Base-by-base conservation (phyloP, 2,888 invertebrate species). In the Neoscelio sp. region DNA sequence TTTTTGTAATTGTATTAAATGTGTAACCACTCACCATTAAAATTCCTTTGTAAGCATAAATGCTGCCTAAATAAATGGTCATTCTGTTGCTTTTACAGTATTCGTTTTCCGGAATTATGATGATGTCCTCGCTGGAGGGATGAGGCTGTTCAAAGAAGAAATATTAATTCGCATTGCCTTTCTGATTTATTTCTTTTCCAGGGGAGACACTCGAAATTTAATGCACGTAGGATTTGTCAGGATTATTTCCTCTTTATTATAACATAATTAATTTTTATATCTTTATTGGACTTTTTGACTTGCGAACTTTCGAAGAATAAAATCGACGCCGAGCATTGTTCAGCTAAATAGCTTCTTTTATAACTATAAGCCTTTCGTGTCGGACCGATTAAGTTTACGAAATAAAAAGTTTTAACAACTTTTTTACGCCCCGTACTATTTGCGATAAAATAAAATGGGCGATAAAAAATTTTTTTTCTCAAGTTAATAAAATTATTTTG, bases 11-110 rank as follows among this genome's bases (percentile, higher is more conserved):
- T 62, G 33, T 17, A 18, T 46, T 50, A 38, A 44, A 62, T 62
- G 48, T 40, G 48, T 30, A 28, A 40, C 5, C 48, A 88, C 92
- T 92, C 91, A 99, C 99, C 96, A 99, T 94, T 23, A 99, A 92
- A 46, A 99, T 92, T 75, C 99, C 99, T 91, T 99, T 99, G 90
- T 99, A 99, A n/a, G 97, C 98, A 91, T 99, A 99, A 85, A 99
- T 97, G 81, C 96, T 94, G 60, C 97, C 97, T 73, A 99, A 95
- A 91, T 99, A 99, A 78, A 98, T 96, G 10, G 97, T 97, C 95
- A 99, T 98, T 85, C 96, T 93, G 85, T 96, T 95, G 73, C 98
- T 98, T 89, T 97, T 96, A 90, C 99, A 99, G 90, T 97, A 99
- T 89, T 99, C 99, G 87, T 99, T 97, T 88, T 97, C 97, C 42